Conservation (phyloP, 2,113 vertebrate species). For the Azemiops feae region DNA sequence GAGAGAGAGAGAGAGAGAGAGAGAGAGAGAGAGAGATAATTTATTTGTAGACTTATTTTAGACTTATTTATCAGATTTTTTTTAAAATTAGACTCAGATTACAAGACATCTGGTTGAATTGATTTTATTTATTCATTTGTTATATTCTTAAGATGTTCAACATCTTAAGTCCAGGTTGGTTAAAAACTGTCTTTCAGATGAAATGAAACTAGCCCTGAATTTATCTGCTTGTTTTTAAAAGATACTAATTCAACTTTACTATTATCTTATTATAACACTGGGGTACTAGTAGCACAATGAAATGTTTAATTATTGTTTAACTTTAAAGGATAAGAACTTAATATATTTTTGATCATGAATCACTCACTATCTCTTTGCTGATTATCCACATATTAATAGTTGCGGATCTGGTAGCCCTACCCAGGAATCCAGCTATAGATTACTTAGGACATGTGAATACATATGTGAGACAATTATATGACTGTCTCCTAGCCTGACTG, state of each 20-base stretch:
- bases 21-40: too few relatives aligned
- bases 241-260: neutral
- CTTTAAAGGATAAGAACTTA: neutral
- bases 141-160: neutral
- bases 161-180: neutral
- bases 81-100: neutral
- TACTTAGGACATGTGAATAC: neutral
- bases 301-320: neutral
- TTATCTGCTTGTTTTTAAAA: neutral
- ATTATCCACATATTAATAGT: neutral
- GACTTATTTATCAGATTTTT: neutral
- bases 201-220: too few relatives aligned
- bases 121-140: neutral
- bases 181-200: too few relatives aligned
- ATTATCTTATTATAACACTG: neutral
- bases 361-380: neutral
- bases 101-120: neutral
- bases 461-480: neutral
- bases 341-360: neutral
- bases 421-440: neutral
- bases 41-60: neutral
- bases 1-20: too few relatives aligned
- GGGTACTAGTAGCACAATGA: neutral
- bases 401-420: neutral
- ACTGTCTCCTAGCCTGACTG: too few relatives aligned